Base-by-base conservation (phyloP, 2,113 vertebrate genomes). In the Forbesichthys papilliferus region DNA sequence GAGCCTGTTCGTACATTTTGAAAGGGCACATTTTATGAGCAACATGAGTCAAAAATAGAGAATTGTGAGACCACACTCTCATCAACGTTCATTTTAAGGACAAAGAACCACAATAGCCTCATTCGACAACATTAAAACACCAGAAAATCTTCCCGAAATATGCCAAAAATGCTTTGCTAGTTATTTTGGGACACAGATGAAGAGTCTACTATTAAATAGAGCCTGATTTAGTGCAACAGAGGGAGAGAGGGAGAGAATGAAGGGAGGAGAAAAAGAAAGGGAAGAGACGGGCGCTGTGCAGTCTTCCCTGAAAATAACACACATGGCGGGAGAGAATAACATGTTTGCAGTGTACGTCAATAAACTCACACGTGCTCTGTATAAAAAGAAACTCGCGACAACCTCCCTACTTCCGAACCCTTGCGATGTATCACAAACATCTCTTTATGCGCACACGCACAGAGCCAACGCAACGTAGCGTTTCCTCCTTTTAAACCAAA, bases 291-390 rank as follows among this genome's bases (percentile, higher is more conserved):
- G 89, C 88, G 86, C 88, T 91, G 86, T 82, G 81, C 90, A 90
- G 91, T 89, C 90, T 90, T 87, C 88, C 86, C 86, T 88, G 86
- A 91, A 93, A 93, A 92, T 91, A 92, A 89, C 89, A 91, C 87
- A 88, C 68, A 80, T 70, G 86, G 66, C 75, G 77, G 74, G 79
- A 80, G 89, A 81, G 88, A 90, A 92, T 90, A 90, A 90, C 86
- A 91, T 87, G 84, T 90, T 91, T 88, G 82, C 84, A 71, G 72
- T 75, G 56, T 79, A 86, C 48, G 71, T 91, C 87, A 80, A 86
- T 27, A 82, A 84, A 85, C 66, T 55, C 79, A 80, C 85, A 87
- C 80, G 70, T 86, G 84, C 82, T 66, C 16, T 11, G 49, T 74
- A 73, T 77, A 58, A 73, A 84, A 81, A 81, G 57, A 59, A 54